These are phyloP conservation scores for Aurelia sp. DNA, from an alignment of 30 jellyfish, hydroid and myxozoan species.

Conservation along the genomic window DNA sequence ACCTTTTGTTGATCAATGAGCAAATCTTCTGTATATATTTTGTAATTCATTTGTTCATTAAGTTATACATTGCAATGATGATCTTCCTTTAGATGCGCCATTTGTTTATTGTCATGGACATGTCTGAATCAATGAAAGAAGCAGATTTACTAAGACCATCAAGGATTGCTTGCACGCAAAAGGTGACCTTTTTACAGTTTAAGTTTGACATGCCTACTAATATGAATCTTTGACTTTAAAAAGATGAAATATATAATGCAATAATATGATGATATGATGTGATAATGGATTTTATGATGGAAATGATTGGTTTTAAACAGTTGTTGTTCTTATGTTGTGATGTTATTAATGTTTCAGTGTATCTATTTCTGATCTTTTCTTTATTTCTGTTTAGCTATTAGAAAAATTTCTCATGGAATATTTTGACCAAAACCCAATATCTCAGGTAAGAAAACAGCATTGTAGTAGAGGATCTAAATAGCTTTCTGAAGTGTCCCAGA, in stretches of 20 bases:
- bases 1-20: too few species aligned
- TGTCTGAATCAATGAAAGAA: conserved; percentile 92
- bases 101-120: conserved; percentile 77
- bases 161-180: conserved; percentile 83
- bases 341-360: neutral
- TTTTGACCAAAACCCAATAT: conserved; percentile 98
- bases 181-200: conserved; percentile 47
- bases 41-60: too few species aligned
- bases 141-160: conserved; percentile 91
- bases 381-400: conserved; percentile 63
- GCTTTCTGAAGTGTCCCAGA: too few species aligned
- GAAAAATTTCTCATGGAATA: conserved; percentile 86
- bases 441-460: conserved; percentile 70
- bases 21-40: too few species aligned
- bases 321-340: too few species aligned
- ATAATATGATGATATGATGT: too few species aligned
- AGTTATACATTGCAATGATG: too few species aligned
- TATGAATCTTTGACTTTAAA: neutral
- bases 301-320: too few species aligned
- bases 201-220: neutral
- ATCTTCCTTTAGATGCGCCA: conserved; percentile 85
- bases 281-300: too few species aligned
- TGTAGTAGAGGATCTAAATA: too few species aligned
- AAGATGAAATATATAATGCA: too few species aligned
- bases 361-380: neutral